Evolutionary conservation across 1,140 invertebrate genomes (phyloP), one percentile per base, ranked within the genome.

Genomic region (Araneus ventricosus): DNA sequence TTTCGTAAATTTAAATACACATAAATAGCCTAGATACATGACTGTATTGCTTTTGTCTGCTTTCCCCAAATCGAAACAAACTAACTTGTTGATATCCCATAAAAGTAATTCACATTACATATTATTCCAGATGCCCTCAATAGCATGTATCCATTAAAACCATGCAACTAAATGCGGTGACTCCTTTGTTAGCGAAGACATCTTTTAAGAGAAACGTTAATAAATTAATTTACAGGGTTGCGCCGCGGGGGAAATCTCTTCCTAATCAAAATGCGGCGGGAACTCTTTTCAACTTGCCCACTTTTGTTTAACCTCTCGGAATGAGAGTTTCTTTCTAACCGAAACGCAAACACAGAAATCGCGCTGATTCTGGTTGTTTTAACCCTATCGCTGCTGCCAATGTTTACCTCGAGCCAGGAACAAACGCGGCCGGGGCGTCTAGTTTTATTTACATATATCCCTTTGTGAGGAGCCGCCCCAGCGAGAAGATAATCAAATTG

Each of bases 361-460:
- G 30, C 59, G 59, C 75, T 80, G 88, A 90, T 67, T 90, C 61
- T 30, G 27, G 67, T 90, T 80, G 70, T 67, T 80, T 90, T 82
- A 90, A 90, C 88, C 88, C 88, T 90, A 80, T 90, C 67, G 30
- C n/a, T 79, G 61, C 30, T 90, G n/a, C 30, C 88, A 90, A 8
- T 90, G 75, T 90, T 90, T 90, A 80, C 88, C 52, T 5, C 59
- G 39, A 3, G n/a, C 27, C 7, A 22, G 57, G 59, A 67, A 80
- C 67, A 79, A 90, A 90, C 39, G 88, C 88, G 10, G 7, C 27
- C 8, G 70, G 70, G 39, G 37, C 88, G 67, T 41, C 63, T 88
- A 88, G 70, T 90, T 90, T 79, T 90, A 90, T 90, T 90, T 90
- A 90, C 88, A 90, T 90, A 90, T 90, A 90, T 90, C 63, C 30